Evolutionary conservation across 1,140 invertebrate genomes (phyloP).

Genomic region (Halotydeus destructor): DNA sequence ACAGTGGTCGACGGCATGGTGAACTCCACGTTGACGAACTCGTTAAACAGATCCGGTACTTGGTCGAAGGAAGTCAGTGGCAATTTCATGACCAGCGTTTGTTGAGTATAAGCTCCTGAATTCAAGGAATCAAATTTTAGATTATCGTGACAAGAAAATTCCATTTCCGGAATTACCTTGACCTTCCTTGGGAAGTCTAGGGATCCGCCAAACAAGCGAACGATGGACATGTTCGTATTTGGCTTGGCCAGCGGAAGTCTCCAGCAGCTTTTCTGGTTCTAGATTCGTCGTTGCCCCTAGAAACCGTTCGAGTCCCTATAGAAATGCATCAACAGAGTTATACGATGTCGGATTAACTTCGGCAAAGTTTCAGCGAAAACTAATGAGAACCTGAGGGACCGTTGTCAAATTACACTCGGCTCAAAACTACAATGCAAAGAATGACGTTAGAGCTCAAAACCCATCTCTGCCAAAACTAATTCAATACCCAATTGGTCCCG

Average conservation of each 20-base stretch:
- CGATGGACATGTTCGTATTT: slow-evolving; percentile 98
- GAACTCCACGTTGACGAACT: slow-evolving; percentile 78
- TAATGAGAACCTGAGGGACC: background rate
- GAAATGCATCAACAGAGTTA: too few species aligned
- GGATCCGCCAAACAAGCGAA: slow-evolving; percentile 93
- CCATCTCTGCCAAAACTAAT: too few species aligned
- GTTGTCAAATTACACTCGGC: background rate
- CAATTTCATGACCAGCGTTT: slow-evolving; percentile 76
- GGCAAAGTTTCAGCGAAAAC: background rate
- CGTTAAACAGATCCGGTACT: slow-evolving; percentile 73
- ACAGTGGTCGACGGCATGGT: slow-evolving; percentile 97
- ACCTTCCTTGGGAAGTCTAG: slow-evolving; percentile 81
- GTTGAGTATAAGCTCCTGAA: slow-evolving; percentile 83
- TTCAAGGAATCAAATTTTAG: slow-evolving; percentile 14
- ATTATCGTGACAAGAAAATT: slow-evolving; percentile 5
- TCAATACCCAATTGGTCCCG: too few species aligned
- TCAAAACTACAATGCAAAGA: too few species aligned
- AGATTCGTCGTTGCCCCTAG: slow-evolving; percentile 63
- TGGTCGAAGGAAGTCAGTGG: slow-evolving; percentile 89
- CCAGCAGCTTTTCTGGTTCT: slow-evolving; percentile 70
- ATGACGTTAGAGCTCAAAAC: too few species aligned
- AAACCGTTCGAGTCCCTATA: slow-evolving; percentile 68
- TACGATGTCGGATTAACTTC: slow-evolving; percentile 8
- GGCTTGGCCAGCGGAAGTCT: slow-evolving; percentile 89
- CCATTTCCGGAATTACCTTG: slow-evolving; percentile 43